Base-by-base conservation (phyloP, 2,113 vertebrate genomes). In the Numida meleagris region DNA sequence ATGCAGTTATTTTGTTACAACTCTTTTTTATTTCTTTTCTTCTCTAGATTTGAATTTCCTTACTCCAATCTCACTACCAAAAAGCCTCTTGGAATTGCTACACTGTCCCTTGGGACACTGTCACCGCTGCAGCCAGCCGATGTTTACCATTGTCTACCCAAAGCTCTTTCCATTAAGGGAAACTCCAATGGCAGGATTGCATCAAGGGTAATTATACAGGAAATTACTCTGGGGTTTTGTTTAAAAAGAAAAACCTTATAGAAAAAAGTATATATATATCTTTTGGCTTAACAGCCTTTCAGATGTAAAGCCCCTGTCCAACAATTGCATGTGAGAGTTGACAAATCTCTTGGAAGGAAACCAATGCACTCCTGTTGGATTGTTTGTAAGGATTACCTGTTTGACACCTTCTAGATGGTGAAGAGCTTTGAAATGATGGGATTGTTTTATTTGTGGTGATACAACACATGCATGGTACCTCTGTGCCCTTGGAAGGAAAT, bases 81-180 rank as follows among this genome's bases (percentile, higher is more conserved):
- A 97, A 98, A 99, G 98, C 94, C 98, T 99, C 58, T 96, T 98
- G 96, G 98, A 99, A 90, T 97, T 99, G 90, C 95, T 99, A 84
- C 98, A 97, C 83, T 99, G 98, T 97, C 99, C 99, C 12, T 94
- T 99, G 95, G 99, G 99, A 72, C 99, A 99, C 95, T 99, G 99
- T 94, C 99, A 99, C 96, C 99, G 98, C 53, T 99, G 99, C 93
- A 99, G 99, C 87, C 98, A 99, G 96, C 98, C 99, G 90, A 99
- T 99, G 99, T 99, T 99, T 98, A 99, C 99, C 82, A 98, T 99
- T 82, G 98, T 99, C 97, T 99, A 99, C 97, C 99, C 99, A 91
- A 99, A 99, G 97, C 98, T 99, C 77, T 99, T 99, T 93, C 99
- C 99, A 71, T 97, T 99, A 95, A 98, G 98, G 88, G 98, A 99